Percentiles rank a stretch among this genome's conserved stretches.
These are phyloP conservation scores for Tetrax tetrax DNA, from an alignment of 2,113 vertebrate species.

Conservation along the genomic window DNA sequence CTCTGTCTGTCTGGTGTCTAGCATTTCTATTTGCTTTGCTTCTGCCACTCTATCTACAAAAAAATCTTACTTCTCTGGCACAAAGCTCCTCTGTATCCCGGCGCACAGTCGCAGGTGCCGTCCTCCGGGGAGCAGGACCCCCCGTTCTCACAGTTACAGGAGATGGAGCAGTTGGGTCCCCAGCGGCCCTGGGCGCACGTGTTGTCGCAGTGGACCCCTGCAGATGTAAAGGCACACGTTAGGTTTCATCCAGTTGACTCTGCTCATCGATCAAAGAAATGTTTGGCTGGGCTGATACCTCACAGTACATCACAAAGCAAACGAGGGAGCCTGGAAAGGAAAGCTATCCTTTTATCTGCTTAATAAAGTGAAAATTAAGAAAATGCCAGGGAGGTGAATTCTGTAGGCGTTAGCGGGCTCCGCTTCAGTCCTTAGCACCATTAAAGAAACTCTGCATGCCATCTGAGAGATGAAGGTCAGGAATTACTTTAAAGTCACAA, in stretches of 20 bases:
- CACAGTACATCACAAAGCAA: not conserved
- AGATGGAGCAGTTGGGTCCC: conserved; percentile 96
- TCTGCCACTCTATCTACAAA: not conserved
- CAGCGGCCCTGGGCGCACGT: conserved; percentile 89
- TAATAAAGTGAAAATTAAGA: conserved; percentile 47
- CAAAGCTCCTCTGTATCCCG: conserved; percentile 91
- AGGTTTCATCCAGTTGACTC: not conserved
- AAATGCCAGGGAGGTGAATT: not conserved
- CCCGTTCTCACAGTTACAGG: conserved; percentile 94
- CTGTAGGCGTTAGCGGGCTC: not conserved
- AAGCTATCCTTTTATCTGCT: conserved; percentile 43
- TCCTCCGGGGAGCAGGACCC: conserved; percentile 96
- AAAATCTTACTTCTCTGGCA: conserved; percentile 94
- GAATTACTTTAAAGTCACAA: conserved; percentile 47
- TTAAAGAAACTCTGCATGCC: conserved; percentile 11
- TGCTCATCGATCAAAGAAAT: not conserved
- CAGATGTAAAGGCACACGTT: not conserved
- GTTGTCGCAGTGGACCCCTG: conserved; percentile 94
- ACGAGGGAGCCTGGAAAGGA: not conserved
- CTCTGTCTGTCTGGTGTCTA: not conserved
- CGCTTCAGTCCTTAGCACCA: conserved; percentile 4
- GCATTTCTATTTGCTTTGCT: not conserved
- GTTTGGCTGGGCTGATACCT: not conserved
- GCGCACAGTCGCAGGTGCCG: conserved; percentile 92
- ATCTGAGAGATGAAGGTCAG: conserved; percentile 38